Percentiles rank a stretch among this genome's conserved stretches.
phyloP scores from a whole-genome alignment of 1,140 invertebrate species.

The Cephus cinctus region DNA sequence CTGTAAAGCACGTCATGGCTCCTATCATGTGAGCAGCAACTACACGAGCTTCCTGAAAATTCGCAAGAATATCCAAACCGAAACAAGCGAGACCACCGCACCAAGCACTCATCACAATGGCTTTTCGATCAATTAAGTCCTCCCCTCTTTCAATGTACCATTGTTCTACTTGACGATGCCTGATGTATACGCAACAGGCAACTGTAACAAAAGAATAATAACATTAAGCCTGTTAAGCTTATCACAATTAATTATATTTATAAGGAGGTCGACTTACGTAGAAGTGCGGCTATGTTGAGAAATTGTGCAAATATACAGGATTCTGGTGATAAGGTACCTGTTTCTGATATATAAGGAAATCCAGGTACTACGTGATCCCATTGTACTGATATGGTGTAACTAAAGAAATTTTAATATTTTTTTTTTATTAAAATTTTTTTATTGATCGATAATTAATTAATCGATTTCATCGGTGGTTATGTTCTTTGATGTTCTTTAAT shows the following conservation, averaged over 20 bases:
- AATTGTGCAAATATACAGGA: slow-evolving; percentile 63
- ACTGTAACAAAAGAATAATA: slow-evolving; percentile 24
- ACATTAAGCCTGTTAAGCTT: too few species aligned
- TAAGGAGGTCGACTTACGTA: slow-evolving; percentile 46
- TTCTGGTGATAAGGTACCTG: slow-evolving; percentile 61
- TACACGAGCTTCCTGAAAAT: slow-evolving; percentile 37
- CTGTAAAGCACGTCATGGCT: slow-evolving; percentile 36
- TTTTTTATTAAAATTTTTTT: too few species aligned
- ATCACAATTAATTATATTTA: too few species aligned
- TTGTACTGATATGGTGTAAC: slow-evolving; percentile 57
- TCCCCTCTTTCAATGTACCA: slow-evolving; percentile 35
- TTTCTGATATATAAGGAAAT: slow-evolving; percentile 66
- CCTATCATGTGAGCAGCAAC: slow-evolving; percentile 37
- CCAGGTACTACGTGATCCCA: slow-evolving; percentile 57
- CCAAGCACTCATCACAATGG: slow-evolving; percentile 20
- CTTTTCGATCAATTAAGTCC: slow-evolving; percentile 19
- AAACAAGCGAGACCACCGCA: slow-evolving; percentile 33
- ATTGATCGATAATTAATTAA: neutral
- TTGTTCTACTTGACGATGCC: slow-evolving; percentile 36
- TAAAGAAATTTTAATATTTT: too few species aligned
- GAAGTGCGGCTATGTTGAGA: slow-evolving; percentile 56
- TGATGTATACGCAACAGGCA: slow-evolving; percentile 36
- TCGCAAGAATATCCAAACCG: slow-evolving; percentile 36
- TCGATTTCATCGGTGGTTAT: neutral
- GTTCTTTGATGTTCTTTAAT: too few species aligned